Base-by-base conservation (phyloP, 2,797 vertebrate genomes). In the Schizopygopsis pylzovi region DNA sequence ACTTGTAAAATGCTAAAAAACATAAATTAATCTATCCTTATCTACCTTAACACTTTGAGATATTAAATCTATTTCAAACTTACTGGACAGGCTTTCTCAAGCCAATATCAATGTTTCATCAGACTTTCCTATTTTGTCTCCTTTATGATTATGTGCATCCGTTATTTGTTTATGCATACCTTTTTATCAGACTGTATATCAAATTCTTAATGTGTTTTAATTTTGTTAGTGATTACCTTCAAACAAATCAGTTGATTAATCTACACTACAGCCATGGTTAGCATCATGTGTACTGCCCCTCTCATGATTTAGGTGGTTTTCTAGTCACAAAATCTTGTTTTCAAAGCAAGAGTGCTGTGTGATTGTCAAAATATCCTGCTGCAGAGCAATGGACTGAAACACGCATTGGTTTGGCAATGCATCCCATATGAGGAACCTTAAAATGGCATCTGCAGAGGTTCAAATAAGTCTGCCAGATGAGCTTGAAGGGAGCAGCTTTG, bases 401-500 rank as follows among this genome's bases (percentile, higher is more conserved):
- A 33, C 12, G 47, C 61, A 83, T 78, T 67, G 65, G 67, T 72
- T 83, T 37, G 65, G 18, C 56, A 65, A 18, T 84, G 63, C 4
- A 75, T 84, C 43, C 79, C 65, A 84, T 75, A 22, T 59, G 82
- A 65, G 22, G 52, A 88, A 81, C 47, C 63, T 71, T 68, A 72
- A 52, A 86, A 83, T 84, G 73, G 79, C 67, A 54, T 90, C 79
- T 80, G 77, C 77, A 85, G 72, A 68, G 33, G 22, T 65, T 84
- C 28, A 76, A 41, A 77, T 77, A n/a, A 2, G 2, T 87, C 82
- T 25, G 71, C 87, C 89, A 90, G 82, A 87, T 82, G 56, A 88
- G 22, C 20, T 56, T 81, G 13, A 85, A 78, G n/a, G 39, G 45
- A 25, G 59, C 25, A 61, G 39, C 85, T 89, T 90, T 88, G 81